Conservation (phyloP, 1,140 invertebrate genomes). For the Bilobella aurantiaca region DNA sequence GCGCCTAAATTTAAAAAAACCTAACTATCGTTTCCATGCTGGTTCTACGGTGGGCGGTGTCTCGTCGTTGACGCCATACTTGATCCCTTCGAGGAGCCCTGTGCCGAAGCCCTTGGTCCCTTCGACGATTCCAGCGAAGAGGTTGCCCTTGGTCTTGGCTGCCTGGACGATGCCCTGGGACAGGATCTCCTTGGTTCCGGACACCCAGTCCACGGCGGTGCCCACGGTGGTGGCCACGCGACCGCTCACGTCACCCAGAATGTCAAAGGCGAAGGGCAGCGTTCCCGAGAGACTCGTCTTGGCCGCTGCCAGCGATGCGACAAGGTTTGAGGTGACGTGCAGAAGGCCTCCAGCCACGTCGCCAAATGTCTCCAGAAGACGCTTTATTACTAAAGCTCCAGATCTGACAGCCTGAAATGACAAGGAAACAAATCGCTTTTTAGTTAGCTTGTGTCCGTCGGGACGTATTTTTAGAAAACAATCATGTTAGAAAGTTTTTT, state of each 20-base stretch:
- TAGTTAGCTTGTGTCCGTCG: too few species aligned
- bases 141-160: constrained; percentile 35
- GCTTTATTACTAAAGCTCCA: constrained; percentile 34
- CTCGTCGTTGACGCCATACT: constrained; percentile 35
- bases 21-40: constrained; percentile 26
- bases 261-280: constrained; percentile 35
- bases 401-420: constrained; percentile 28
- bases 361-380: constrained; percentile 34
- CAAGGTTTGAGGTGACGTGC: constrained; percentile 35
- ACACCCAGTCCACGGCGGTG: constrained; percentile 35
- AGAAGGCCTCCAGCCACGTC: constrained; percentile 35
- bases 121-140: constrained; percentile 35
- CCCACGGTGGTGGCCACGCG: constrained; percentile 33
- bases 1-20: too few species aligned
- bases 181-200: constrained; percentile 35
- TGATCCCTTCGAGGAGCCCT: constrained; percentile 34
- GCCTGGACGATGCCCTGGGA: constrained; percentile 34
- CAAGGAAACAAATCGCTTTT: background rate
- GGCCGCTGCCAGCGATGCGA: constrained; percentile 34
- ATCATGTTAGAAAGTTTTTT: too few species aligned
- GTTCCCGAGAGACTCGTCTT: constrained; percentile 36
- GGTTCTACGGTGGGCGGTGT: constrained; percentile 22
- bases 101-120: constrained; percentile 35
- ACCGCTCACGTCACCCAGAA: constrained; percentile 35
- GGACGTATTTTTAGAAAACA: too few species aligned